Percentiles rank a stretch among this genome's conserved stretches.
Evolutionary conservation across 1,140 invertebrate genomes (phyloP).

Genomic region (Bemisia tabaci): DNA sequence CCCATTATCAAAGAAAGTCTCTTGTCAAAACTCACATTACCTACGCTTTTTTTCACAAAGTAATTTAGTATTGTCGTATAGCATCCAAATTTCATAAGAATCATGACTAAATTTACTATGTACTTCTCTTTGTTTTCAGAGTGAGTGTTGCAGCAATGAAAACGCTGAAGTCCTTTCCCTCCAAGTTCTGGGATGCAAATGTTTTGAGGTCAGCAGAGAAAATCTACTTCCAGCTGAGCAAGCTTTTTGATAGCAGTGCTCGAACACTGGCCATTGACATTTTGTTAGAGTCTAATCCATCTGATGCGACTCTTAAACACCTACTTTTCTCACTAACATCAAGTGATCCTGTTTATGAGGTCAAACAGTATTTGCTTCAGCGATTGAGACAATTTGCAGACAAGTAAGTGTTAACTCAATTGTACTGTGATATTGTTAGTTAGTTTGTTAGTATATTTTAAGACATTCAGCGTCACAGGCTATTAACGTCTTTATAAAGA

Average conservation of each 20-base stretch:
- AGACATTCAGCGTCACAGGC: too few relatives aligned
- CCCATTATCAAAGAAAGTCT: too few relatives aligned
- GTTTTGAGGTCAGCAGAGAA: conserved; percentile 35
- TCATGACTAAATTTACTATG: too few relatives aligned
- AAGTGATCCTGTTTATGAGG: conserved; percentile 43
- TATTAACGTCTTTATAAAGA: too few relatives aligned
- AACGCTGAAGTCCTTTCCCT: conserved; percentile 41
- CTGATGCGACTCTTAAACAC: conserved; percentile 36
- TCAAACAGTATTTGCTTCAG: conserved; percentile 50
- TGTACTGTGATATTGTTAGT: too few relatives aligned
- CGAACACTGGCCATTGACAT: conserved; percentile 57
- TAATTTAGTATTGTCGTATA: too few relatives aligned
- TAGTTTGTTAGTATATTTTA: too few relatives aligned
- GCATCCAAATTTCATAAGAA: too few relatives aligned
- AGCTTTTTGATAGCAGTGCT: conserved; percentile 51
- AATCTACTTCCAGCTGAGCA: conserved; percentile 49
- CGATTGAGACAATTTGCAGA: conserved; percentile 44
- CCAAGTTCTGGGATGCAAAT: conserved; percentile 32
- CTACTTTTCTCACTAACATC: conserved; percentile 40
- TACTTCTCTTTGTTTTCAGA: conserved; percentile 11
- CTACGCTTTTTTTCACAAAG: too few relatives aligned
- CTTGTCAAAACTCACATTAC: too few relatives aligned
- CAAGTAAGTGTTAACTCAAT: conserved; percentile 24
- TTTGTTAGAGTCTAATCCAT: conserved; percentile 43
- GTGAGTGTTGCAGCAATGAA: conserved; percentile 48